Evolutionary conservation across 2,888 invertebrate genomes (phyloP), one percentile per base, ranked within the genome.

Genomic region (Chymomyza procnemis): DNA sequence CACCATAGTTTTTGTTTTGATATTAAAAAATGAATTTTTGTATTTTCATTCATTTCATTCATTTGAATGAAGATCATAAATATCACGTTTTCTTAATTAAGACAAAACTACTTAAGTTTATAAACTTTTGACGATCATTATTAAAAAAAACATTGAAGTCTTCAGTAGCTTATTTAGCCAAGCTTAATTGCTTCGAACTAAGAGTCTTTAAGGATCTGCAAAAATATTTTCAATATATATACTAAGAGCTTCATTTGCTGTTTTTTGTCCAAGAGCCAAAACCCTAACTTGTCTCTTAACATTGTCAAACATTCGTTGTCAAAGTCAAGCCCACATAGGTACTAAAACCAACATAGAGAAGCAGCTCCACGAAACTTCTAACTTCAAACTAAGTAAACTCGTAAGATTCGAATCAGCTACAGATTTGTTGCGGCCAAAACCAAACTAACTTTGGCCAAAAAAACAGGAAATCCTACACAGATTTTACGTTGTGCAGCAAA

Each of bases 381-480:
- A 87, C 82, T 67, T 67, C 66, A 81, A 71, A 78, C 70, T 87
- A 85, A 81, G 85, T 73, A 87, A 81, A 76, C 21, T 69, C 83
- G 73, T 73, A 67, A 87, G 87, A 81, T 87, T 81, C 72, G 79
- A 81, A 81, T 81, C 81, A 82, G 71, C 69, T 73, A 56, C 66
- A 77, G 78, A 82, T 81, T 79, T 78, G 79, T 71, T 76, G 64
- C 72, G 74, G 75, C 61, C 67, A 66, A 70, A 67, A 61, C 57
- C 66, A 22, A 61, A 52, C n/a, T n/a, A n/a, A n/a, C n/a, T n/a
- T 41, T 2, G 12, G 50, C 6, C 26, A 48, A 46, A 41, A 46
- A 79, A 87, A 82, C 87, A 85, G 87, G 87, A 82, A 87, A 82
- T 82, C 86, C 86, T 83, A 73, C 54, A 55, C 55, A 62, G 16